Percentiles rank a stretch among this genome's conserved stretches.
Conservation (phyloP, 1,140 invertebrate species). For the Euglossa dilemma region DNA sequence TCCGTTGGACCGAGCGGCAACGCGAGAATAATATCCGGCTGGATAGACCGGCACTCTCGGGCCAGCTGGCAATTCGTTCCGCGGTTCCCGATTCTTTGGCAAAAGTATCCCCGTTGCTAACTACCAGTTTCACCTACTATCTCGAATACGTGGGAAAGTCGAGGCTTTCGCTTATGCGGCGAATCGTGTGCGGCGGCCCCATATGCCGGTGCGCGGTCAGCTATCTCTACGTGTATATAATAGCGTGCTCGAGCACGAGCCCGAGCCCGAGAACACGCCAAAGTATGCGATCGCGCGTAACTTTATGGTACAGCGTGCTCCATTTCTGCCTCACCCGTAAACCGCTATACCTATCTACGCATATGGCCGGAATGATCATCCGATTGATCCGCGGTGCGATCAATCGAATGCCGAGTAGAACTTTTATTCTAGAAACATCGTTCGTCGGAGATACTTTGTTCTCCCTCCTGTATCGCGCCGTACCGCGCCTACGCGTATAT, state of each 20-base stretch:
- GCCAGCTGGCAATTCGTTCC: no score
- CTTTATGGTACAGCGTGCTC: conserved; percentile 29
- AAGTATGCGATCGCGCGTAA: neutral
- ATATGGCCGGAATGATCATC: conserved; percentile 41
- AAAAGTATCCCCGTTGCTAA: neutral
- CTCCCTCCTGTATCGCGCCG: no score
- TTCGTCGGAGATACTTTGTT: no score
- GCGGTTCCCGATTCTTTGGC: neutral
- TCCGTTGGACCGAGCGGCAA: no score
- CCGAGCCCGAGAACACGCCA: neutral
- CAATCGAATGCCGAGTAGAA: no score
- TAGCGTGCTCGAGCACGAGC: neutral
- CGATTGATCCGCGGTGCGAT: conserved; percentile 7
- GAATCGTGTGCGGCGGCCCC: neutral
- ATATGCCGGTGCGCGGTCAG: neutral
- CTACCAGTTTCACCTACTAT: neutral
- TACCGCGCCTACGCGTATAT: no score
- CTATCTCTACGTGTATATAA: neutral
- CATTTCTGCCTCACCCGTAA: conserved; percentile 51
- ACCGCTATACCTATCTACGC: conserved; percentile 52
- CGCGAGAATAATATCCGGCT: no score
- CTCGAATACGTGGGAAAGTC: neutral
- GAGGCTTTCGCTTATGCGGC: neutral
- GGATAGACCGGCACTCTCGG: neutral
- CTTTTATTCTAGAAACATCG: no score